Evolutionary conservation across 2,888 invertebrate species (phyloP), one percentile per base, ranked within the genome.

Genomic region (Dendrolimus houi): DNA sequence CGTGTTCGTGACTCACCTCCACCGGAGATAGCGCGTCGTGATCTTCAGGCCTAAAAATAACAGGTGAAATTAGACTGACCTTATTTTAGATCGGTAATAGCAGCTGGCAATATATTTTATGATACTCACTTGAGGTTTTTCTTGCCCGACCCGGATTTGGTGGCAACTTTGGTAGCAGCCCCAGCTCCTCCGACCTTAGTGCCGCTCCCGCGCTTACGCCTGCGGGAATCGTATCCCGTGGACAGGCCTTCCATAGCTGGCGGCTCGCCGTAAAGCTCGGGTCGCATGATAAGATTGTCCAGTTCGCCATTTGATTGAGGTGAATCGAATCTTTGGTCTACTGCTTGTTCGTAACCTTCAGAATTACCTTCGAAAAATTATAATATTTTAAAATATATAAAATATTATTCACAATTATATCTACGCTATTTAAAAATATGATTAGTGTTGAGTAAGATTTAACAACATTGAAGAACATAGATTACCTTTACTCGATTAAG

Each of bases 251-350:
- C 87, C 82, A 92, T 85, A 8, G 92, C 87, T 40, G 92, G 91
- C 9, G 93, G 92, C 67, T 93, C 92, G 2, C 92, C 93, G 62
- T 93, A 93, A 60, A 93, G 67, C 70, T 93, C 93, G 9, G 93
- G 92, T 66, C 93, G 91, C 85, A 93, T 87, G 59, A 93, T 92
- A 54, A 93, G 92, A 69, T 93, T 93, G 70, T 93, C 92, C 52
- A 93, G 75, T 62, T 87, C 88, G 8, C 85, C 85, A 55, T 76
- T 87, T 1, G 85, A 74, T 59, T 83, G 81, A 2, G 83, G 76
- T 14, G 81, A 72, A 60, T 88, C 87, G 65, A 79, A 87, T 53
- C 85, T 79, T 61, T 86, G 88, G 57, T 87, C 87, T 47, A 85
- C 77, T 47, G 76, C 76, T 59, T 85, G 87, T 58, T 88, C 90